Base-by-base conservation (phyloP, 2,113 vertebrate species). In the Pogona vitticeps region DNA sequence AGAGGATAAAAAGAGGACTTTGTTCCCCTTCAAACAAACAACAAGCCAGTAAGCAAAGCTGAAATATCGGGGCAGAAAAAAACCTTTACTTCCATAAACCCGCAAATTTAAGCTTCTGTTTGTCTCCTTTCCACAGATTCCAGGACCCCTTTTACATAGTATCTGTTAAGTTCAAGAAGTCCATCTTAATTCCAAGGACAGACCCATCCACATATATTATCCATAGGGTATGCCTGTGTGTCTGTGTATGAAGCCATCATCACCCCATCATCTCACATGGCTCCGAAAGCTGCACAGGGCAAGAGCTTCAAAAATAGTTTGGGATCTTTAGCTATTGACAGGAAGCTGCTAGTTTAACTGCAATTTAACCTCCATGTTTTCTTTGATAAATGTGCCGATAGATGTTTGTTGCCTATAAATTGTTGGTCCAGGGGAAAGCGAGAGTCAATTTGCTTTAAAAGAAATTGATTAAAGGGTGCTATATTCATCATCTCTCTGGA, bases 311-410 rank as follows among this genome's bases (percentile, higher is more conserved):
- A 0, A 89, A 83, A 83, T 21, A 42, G 58, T 14, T 9, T 52
- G 40, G 83, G 28, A 8, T 86, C 42, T 36, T 86, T 17, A 20
- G 8, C 26, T 79, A 75, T n/a, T 72, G 91, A 82, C 86, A 90
- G 90, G 85, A 15, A 84, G 76, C 88, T 91, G 70, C 91, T 52
- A 79, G 82, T 88, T 91, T 82, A 89, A 77, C 81, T 81, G 52
- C 38, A 10, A 76, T 86, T 90, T 87, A 92, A 91, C 93, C 91
- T 89, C 68, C 65, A 65, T 80, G 67, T 92, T 88, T 90, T 31
- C 90, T 91, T 86, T 68, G 90, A 90, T 89, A 80, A 91, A 88
- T 15, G 76, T 86, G 83, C 83, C 20, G 0, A 90, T 76, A 90
- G 68, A 77, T 59, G 65, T 26, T 88, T 46, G 75, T 31, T 75